Conservation (phyloP, 2,888 invertebrate genomes). For the Aleiodes alternator region DNA sequence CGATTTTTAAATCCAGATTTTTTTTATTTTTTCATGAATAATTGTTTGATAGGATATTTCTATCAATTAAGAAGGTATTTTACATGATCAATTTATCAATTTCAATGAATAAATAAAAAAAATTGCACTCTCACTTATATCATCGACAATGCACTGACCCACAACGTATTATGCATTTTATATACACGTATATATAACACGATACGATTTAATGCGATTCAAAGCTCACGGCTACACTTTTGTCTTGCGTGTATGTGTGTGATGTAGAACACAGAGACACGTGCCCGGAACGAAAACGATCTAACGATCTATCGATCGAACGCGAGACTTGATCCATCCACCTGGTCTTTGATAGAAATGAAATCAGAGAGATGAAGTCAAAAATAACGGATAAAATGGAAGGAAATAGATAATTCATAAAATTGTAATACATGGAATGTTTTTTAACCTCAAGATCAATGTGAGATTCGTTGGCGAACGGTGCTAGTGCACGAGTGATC, state of each 20-base stretch:
- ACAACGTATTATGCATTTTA: constrained; percentile 20
- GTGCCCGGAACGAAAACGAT: constrained; percentile 38
- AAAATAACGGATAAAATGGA: neutral
- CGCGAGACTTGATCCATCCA: neutral
- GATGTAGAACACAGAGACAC: constrained; percentile 19
- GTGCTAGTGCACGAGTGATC: neutral
- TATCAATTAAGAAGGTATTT: constrained; percentile 29
- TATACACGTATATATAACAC: neutral
- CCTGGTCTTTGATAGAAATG: constrained; percentile 1
- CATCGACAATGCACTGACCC: constrained; percentile 35
- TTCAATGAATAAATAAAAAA: neutral
- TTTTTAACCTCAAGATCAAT: constrained; percentile 12
- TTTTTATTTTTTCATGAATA: neutral
- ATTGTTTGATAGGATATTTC: neutral
- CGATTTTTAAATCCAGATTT: neutral
- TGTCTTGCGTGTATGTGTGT: neutral
- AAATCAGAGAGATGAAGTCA: neutral
- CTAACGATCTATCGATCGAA: neutral
- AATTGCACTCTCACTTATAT: constrained; percentile 10
- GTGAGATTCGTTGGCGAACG: neutral
- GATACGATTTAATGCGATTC: constrained; percentile 5
- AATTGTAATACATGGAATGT: too few species aligned
- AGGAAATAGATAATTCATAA: neutral
- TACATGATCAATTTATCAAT: constrained; percentile 27
- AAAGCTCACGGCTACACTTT: constrained; percentile 10